Evolutionary conservation across 2,113 vertebrate genomes (phyloP).

Genomic region (Vulpes vulpes): DNA sequence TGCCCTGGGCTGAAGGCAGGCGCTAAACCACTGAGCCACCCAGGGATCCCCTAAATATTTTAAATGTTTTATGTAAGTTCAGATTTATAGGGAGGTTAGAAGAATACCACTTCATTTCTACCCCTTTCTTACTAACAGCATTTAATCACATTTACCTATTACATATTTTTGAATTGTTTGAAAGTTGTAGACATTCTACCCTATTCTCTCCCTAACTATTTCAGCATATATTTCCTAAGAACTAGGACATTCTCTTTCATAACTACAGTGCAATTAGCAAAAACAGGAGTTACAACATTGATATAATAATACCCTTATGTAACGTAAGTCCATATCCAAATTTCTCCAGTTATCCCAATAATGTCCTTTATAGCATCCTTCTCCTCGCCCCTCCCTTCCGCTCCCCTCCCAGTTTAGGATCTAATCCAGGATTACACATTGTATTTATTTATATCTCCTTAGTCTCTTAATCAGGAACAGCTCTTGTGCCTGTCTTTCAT

Average conservation of each 20-base stretch:
- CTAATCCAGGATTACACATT: neutral
- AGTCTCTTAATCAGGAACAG: neutral
- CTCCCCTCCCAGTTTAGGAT: neutral
- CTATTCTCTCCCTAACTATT: neutral
- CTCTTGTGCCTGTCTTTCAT: neutral
- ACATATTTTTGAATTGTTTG: neutral
- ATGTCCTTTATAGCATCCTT: neutral
- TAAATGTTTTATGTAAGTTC: slow-evolving; percentile 16
- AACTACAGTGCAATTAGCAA: neutral
- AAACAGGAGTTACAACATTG: slow-evolving; percentile 3
- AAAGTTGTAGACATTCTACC: neutral
- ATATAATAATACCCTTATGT: neutral
- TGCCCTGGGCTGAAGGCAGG: too few relatives aligned
- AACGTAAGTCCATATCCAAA: neutral
- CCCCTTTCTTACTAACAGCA: neutral
- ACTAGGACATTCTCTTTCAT: neutral
- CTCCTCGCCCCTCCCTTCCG: neutral
- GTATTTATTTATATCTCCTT: neutral
- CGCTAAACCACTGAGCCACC: too few relatives aligned
- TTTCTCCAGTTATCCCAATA: neutral
- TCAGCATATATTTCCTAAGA: slow-evolving; percentile 20
- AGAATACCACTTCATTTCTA: neutral
- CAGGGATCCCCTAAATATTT: neutral
- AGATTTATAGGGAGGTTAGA: neutral
- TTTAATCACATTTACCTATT: neutral